Evolutionary conservation across 2,888 invertebrate species (phyloP), one percentile per base, ranked within the genome.

Genomic region (Melipona beecheii): DNA sequence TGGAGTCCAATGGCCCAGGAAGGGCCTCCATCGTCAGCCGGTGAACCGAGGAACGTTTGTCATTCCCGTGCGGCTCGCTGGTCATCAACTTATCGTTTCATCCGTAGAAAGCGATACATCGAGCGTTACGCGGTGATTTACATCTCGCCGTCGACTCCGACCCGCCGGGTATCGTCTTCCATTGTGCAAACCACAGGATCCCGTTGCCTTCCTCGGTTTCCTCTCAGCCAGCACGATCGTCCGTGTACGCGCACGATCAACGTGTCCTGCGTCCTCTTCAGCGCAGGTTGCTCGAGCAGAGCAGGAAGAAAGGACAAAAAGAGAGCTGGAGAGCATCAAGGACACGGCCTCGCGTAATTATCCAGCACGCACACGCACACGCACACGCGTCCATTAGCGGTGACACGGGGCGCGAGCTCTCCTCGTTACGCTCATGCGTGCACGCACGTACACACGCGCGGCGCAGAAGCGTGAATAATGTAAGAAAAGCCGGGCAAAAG

Each of bases 321-420:
- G n/a, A n/a, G n/a, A 27, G 85, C 87, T 31, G 76, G 81, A n/a
- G n/a, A n/a, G 84, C 87, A 87, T 87, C 85, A 88, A 88, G 87
- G 86, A 85, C 77, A 87, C 84, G 84, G 79, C 75, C 71, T 87
- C 85, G 87, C 9, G 56, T 91, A 92, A 92, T 92, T 90, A 91
- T 91, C 84, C 84, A 78, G 58, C 75, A 69, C 75, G 17, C 52
- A 50, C 79, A 56, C 75, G 56, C 4, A n/a, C 24, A 43, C 43
- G 31, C 58, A 43, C 52, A 69, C 78, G 71, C 75, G 17, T 58
- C 83, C 81, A 85, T 89, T 89, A 84, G 73, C 66, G 71, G 52
- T 56, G 70, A 60, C 24, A 65, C 74, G 68, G 87, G 86, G 86
- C 78, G 74, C 86, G 62, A 70, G 75, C 66, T 76, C 77, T 86